A percentile compares a stretch with the other conserved stretches of the same genome.
Evolutionary conservation across 2,888 invertebrate species (phyloP).

Genomic region (Bursaphelenchus okinawaensis): DNA sequence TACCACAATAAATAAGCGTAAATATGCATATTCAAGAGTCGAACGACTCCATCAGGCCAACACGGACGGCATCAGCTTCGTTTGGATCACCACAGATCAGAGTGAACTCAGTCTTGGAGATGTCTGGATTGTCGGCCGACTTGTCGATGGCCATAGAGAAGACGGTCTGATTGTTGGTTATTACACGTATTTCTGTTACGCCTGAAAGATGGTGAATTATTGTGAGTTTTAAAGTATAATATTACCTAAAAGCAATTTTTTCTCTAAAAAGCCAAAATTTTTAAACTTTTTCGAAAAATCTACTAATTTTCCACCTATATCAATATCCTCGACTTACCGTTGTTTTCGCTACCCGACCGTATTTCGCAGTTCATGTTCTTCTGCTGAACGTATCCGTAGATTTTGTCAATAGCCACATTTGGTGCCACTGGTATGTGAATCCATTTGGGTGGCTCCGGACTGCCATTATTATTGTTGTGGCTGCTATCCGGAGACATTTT

Average conservation of each 20-base stretch:
- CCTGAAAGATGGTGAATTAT: not conserved
- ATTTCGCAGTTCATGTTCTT: constrained; percentile 25
- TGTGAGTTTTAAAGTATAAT: not conserved
- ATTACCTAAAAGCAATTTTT: not conserved
- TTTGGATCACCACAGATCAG: constrained; percentile 26
- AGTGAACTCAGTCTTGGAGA: constrained; percentile 29
- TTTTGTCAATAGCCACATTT: constrained; percentile 27
- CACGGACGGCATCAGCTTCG: constrained; percentile 22
- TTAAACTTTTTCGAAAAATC: not conserved
- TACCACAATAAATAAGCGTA: no score
- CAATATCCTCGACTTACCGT: not conserved
- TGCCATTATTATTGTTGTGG: constrained; percentile 15
- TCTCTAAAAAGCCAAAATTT: not conserved
- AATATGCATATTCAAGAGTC: no score
- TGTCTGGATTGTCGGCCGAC: constrained; percentile 36
- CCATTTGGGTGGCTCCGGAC: constrained; percentile 17
- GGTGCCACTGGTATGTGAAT: constrained; percentile 33
- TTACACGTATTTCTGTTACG: constrained; percentile 21
- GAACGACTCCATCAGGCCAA: constrained; percentile 23
- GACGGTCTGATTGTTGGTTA: constrained; percentile 21
- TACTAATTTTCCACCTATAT: not conserved
- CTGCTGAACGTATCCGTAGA: constrained; percentile 24
- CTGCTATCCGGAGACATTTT: constrained; percentile 9
- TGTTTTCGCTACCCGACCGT: not conserved
- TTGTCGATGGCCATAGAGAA: constrained; percentile 20